Evolutionary conservation across 92 coral and sea anemone species (phyloP).

Genomic region (Epizoanthus fatuus): DNA sequence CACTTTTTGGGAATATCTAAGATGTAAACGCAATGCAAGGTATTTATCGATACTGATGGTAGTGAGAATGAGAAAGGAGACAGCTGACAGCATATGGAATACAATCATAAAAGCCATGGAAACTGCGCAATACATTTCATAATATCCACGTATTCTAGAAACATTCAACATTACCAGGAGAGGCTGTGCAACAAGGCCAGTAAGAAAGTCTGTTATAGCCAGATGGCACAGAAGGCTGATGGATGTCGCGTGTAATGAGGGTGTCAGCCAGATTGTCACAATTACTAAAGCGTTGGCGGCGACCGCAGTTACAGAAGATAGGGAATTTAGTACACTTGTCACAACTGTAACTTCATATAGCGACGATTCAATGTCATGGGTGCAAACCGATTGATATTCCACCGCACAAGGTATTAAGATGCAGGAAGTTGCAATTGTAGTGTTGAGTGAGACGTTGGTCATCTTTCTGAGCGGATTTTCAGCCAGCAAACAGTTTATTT

Average conservation of each 20-base stretch:
- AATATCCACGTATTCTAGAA: neutral
- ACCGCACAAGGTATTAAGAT: neutral
- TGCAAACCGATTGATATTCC: neutral
- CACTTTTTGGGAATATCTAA: neutral
- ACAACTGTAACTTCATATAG: slow-evolving; percentile 1
- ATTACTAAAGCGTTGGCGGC: neutral
- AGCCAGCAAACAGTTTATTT: too few species aligned
- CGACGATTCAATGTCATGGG: neutral
- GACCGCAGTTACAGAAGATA: neutral
- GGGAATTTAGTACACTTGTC: neutral
- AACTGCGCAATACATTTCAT: neutral
- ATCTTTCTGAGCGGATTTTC: too few species aligned
- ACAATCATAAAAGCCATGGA: neutral
- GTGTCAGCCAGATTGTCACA: neutral
- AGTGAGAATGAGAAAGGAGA: neutral
- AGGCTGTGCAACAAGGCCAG: slow-evolving; percentile 1
- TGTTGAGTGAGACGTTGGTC: neutral
- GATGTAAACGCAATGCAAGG: neutral
- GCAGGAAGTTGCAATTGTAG: neutral
- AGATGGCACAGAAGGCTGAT: neutral
- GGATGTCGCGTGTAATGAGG: neutral
- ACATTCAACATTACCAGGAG: slow-evolving; percentile 5
- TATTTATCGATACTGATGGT: neutral
- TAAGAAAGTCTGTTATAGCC: neutral
- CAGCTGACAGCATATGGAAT: neutral